Conservation (phyloP, 2,113 vertebrate genomes). For the Micromys minutus region DNA sequence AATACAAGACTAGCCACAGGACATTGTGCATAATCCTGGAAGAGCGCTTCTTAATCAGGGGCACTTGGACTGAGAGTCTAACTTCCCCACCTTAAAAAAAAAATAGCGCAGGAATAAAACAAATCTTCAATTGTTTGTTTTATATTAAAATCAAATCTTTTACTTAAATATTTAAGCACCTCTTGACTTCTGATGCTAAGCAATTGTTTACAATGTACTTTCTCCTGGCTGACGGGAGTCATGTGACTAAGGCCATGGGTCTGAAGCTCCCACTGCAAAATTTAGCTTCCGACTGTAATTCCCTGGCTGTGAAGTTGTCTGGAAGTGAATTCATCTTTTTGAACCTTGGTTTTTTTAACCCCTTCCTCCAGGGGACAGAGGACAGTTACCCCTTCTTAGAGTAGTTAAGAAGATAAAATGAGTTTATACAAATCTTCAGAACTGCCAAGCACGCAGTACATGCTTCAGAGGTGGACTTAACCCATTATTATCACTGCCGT, state of each 20-base stretch:
- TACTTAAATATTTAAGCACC: not conserved
- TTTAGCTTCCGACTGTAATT: not conserved
- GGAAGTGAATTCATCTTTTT: not conserved
- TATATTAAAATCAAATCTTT: slow-evolving; percentile 35
- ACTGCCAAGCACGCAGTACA: not conserved
- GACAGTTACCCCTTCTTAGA: not conserved
- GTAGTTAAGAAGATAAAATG: not conserved
- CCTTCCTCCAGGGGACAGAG: not conserved
- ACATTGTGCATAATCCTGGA: not conserved
- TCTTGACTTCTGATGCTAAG: not conserved
- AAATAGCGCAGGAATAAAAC: not conserved
- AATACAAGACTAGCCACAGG: not conserved
- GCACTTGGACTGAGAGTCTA: not conserved
- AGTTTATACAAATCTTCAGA: not conserved
- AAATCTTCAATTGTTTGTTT: not conserved
- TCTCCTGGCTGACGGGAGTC: not conserved
- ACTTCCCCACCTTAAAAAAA: not conserved
- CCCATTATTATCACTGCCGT: not conserved
- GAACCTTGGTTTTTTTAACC: not conserved
- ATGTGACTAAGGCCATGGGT: not conserved
- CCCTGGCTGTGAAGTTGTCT: not conserved
- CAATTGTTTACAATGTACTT: not conserved
- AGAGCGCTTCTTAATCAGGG: not conserved
- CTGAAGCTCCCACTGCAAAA: too few species aligned
- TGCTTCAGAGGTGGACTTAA: not conserved